Percentiles rank a stretch among this genome's conserved stretches.
These are phyloP conservation scores for Pristionchus exspectatus DNA, from an alignment of 2,888 invertebrate species.

Conservation along the genomic window DNA sequence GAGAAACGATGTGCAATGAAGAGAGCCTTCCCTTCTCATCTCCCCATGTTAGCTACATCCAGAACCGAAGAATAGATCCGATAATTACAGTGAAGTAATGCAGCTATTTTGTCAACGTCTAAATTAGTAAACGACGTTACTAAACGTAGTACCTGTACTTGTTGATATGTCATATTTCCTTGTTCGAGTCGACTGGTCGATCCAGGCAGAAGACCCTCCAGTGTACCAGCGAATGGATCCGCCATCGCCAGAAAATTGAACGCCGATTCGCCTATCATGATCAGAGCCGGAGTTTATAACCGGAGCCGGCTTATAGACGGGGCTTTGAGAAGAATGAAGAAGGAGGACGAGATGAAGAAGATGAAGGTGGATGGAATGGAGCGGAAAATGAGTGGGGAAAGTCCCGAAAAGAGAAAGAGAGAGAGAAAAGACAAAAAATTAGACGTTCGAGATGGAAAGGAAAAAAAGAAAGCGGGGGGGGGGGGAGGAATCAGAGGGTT, in stretches of 20 bases:
- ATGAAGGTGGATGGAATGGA: neutral
- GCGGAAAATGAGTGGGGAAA: conserved; percentile 30
- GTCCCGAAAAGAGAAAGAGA: conserved; percentile 37
- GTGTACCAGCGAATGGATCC: neutral
- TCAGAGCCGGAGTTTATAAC: neutral
- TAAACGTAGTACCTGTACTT: conserved; percentile 46
- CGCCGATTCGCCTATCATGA: conserved; percentile 53
- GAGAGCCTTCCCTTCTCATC: neutral
- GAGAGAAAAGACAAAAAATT: conserved; percentile 21
- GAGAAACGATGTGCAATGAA: neutral
- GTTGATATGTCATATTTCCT: conserved; percentile 45
- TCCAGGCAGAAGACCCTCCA: conserved; percentile 17
- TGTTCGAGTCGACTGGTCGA: neutral
- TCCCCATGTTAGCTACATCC: no score
- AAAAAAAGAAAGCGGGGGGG: neutral
- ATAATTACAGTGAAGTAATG: no score
- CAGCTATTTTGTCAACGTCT: no score
- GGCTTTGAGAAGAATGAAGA: conserved; percentile 17
- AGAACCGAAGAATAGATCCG: no score
- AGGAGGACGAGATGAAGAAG: conserved; percentile 11
- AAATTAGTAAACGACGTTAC: no score
- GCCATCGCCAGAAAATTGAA: conserved; percentile 35
- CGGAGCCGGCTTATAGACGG: conserved; percentile 12
- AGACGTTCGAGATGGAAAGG: conserved; percentile 11
- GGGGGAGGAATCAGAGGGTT: neutral